Base-by-base conservation (phyloP, 2,888 invertebrate genomes). In the Melikaiella ostensackeni region DNA sequence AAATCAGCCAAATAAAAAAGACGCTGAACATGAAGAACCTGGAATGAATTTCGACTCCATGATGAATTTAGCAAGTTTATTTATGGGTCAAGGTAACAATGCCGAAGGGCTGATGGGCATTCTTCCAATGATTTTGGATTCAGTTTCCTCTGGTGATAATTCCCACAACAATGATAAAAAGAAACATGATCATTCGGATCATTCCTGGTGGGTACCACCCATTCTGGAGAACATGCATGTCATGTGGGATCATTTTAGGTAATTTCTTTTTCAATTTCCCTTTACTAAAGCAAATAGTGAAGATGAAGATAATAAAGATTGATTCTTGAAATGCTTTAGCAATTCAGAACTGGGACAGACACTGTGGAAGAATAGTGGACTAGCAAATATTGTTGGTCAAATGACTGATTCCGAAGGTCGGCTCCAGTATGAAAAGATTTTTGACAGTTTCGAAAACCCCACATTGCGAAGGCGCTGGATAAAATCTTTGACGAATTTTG, bases 401-500 rank as follows among this genome's bases (percentile, higher is more conserved):
- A 97, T 97, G 90, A 93, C 93, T 5, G 95, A 95, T 33, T 93
- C 94, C 1, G 93, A 94, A 76, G 96, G 96, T 0, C 94, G 93
- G 80, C 92, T 97, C 78, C 95, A 95, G 87, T 96, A 96, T 84
- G 95, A 95, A 63, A 93, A 94, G 81, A 94, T 97, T 86, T 93
- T 96, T 84, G 95, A 95, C 85, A 95, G 95, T 84, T 94, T 97
- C 83, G 96, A 97, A 88, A 96, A 97, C 88, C 96, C 95, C 77
- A 94, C 95, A 66, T 95, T 96, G 86, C 94, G 97, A 81, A 94
- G 96, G 73, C 94, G 96, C 82, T 97, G 97, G 97, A 95, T 97
- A 82, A 95, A 95, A 85, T 94, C 95, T 7, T 93, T 96, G 11
- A 95, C 96, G 1, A 94, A 94, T 81, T 96, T 95, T 87, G 92